These are phyloP conservation scores for Amphiprion percula DNA, from an alignment of 2,113 vertebrate species.

Conservation along the genomic window DNA sequence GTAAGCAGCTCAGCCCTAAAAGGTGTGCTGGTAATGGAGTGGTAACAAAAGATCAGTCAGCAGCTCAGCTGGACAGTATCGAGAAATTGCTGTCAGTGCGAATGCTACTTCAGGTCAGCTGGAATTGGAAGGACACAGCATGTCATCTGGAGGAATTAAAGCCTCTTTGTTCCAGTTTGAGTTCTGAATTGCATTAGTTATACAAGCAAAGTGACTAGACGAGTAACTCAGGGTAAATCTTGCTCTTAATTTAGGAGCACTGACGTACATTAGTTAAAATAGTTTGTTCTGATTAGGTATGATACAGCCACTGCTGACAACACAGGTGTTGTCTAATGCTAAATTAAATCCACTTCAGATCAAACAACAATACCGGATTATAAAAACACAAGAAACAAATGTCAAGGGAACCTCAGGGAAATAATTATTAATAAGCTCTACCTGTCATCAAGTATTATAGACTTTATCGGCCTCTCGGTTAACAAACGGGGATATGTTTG, in stretches of 20 bases:
- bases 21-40: conserved; percentile 17
- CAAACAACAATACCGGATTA: neutral
- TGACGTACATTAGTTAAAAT: too few relatives aligned
- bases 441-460: neutral
- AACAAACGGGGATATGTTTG: neutral
- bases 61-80: conserved; percentile 21
- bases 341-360: too few relatives aligned
- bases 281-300: too few relatives aligned
- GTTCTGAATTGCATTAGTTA: neutral
- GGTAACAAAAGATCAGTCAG: conserved; percentile 31
- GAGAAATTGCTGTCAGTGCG: conserved; percentile 15
- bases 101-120: conserved; percentile 7
- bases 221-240: too few relatives aligned
- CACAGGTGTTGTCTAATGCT: too few relatives aligned
- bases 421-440: neutral
- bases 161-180: neutral
- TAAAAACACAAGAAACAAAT: too few relatives aligned
- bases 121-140: too few relatives aligned
- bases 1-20: conserved; percentile 10
- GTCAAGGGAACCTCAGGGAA: neutral
- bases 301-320: too few relatives aligned
- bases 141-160: neutral
- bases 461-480: neutral
- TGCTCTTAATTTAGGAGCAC: too few relatives aligned
- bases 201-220: too few relatives aligned